Conservation (phyloP, 2,888 invertebrate genomes). For the Eupsilia transversa region DNA sequence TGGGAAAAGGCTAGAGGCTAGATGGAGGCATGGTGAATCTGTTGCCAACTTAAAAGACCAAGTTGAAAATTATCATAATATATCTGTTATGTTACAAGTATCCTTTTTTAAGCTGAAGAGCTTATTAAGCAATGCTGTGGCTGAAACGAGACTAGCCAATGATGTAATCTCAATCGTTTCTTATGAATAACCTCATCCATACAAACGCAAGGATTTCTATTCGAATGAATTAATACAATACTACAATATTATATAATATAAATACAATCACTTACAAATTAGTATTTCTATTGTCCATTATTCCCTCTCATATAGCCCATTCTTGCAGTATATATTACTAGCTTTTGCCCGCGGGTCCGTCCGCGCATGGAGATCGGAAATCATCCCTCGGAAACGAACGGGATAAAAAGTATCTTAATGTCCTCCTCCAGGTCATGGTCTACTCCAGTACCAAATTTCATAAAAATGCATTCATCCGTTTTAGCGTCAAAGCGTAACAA, state of each 20-base stretch:
- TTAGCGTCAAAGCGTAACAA: too few relatives aligned
- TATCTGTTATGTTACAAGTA: neutral
- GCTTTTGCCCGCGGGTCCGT: too few relatives aligned
- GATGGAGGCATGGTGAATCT: too few relatives aligned
- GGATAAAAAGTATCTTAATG: too few relatives aligned
- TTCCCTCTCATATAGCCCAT: neutral
- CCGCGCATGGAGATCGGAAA: too few relatives aligned
- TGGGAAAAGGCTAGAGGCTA: neutral
- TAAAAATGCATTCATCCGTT: too few relatives aligned
- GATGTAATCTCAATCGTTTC: neutral
- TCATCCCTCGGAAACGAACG: too few relatives aligned
- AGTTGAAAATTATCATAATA: neutral
- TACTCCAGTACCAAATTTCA: too few relatives aligned
- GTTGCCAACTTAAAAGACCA: too few relatives aligned
- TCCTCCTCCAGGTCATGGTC: too few relatives aligned
- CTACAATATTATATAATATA: neutral
- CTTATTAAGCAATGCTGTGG: neutral
- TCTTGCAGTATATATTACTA: neutral
- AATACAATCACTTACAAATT: neutral
- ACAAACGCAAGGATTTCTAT: neutral
- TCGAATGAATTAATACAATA: neutral
- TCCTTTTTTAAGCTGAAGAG: neutral
- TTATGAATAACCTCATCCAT: neutral
- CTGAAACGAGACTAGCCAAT: neutral
- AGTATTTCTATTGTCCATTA: conserved; percentile 8